phyloP scores from a whole-genome alignment of 1,140 invertebrate genomes.

The Lanistes nyassanus region DNA sequence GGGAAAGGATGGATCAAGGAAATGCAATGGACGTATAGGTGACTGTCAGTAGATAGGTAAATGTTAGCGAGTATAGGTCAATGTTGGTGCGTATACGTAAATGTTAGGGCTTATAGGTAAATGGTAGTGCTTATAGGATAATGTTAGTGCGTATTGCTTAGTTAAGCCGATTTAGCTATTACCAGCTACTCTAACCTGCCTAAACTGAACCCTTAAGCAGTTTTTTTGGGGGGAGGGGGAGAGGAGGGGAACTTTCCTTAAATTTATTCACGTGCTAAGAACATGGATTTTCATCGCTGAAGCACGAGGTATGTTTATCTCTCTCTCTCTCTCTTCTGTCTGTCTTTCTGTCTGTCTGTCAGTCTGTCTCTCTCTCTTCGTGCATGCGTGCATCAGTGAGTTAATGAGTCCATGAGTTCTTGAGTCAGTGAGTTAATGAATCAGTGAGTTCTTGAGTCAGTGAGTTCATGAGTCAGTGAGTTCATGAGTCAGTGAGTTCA shows the following conservation, averaged over 20 bases:
- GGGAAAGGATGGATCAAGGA: neutral
- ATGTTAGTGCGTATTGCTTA: neutral
- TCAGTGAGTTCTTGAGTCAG: neutral
- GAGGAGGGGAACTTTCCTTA: neutral
- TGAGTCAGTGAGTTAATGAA: neutral
- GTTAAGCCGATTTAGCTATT: neutral
- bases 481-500: too few relatives aligned
- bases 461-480: neutral
- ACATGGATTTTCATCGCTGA: neutral
- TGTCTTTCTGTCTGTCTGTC: too few relatives aligned
- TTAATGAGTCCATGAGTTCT: neutral
- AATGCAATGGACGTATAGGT: neutral
- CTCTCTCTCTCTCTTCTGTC: neutral
- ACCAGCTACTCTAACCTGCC: neutral
- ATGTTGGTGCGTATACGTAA: neutral
- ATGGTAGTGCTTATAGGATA: too few relatives aligned
- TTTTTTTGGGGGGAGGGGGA: neutral
- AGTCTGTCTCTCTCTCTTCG: too few relatives aligned
- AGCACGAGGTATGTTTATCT: neutral
- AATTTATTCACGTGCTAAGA: neutral
- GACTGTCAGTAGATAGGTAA: neutral
- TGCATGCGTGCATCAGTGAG: too few relatives aligned
- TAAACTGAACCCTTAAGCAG: neutral
- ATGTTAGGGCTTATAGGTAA: neutral
- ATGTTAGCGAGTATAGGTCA: neutral